These are phyloP conservation scores for Liasis olivaceus DNA, from an alignment of 2,797 vertebrate species.

Conservation along the genomic window DNA sequence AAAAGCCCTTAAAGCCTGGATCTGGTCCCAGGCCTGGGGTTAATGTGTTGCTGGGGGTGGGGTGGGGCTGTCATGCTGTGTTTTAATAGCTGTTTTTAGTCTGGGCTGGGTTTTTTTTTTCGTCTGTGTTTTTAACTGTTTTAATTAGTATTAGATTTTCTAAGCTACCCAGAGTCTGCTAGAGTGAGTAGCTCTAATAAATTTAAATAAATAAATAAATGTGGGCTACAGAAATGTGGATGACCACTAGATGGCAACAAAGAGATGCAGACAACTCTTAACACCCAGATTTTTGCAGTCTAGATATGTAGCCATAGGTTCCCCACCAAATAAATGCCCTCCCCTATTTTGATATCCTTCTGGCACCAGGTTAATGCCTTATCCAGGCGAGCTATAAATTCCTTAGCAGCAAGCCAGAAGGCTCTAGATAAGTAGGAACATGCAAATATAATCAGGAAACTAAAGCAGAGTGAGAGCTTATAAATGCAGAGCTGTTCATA, in stretches of 20 bases:
- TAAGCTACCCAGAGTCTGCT: not conserved
- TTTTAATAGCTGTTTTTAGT: no score
- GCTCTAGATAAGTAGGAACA: not conserved
- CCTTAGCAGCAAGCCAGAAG: not conserved
- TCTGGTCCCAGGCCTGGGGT: not conserved
- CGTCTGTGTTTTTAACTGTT: not conserved
- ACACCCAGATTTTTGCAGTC: not conserved
- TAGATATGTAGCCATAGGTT: not conserved
- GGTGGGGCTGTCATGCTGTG: not conserved
- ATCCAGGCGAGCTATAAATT: not conserved
- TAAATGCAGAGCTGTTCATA: not conserved
- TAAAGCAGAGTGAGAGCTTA: not conserved
- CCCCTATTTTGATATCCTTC: not conserved
- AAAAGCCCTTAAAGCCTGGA: not conserved
- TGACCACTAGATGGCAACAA: not conserved
- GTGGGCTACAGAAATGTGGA: not conserved
- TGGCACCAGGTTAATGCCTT: not conserved
- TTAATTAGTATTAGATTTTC: not conserved
- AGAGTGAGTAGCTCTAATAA: not conserved
- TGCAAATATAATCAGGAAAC: not conserved
- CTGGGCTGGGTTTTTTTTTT: not conserved
- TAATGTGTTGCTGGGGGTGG: not conserved
- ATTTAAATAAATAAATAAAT: not conserved
- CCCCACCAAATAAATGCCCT: not conserved
- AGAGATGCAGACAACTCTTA: not conserved